Conservation (phyloP, 1,140 invertebrate species). For the Cotesia chilonis region DNA sequence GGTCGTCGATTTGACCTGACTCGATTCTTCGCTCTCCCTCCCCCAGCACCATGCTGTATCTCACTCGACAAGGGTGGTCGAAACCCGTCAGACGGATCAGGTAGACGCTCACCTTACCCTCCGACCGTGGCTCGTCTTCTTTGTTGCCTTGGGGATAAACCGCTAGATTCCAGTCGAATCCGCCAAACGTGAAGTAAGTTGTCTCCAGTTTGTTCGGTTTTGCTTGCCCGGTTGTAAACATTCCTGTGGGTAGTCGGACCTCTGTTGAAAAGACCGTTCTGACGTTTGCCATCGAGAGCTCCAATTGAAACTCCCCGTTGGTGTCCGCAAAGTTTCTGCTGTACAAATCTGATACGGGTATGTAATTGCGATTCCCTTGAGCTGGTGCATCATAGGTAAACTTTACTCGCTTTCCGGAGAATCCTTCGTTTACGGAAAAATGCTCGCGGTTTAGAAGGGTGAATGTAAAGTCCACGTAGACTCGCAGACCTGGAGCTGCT, state of each 20-base stretch:
- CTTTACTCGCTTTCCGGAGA: slow-evolving; percentile 81
- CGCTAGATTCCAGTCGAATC: slow-evolving; percentile 86
- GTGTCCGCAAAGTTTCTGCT: slow-evolving; percentile 81
- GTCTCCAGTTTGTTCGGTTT: slow-evolving; percentile 72
- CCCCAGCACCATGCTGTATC: slow-evolving; percentile 78
- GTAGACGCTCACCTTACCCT: slow-evolving; percentile 70
- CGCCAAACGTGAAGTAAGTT: slow-evolving; percentile 78
- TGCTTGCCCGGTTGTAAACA: slow-evolving; percentile 57
- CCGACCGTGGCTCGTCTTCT: slow-evolving; percentile 57
- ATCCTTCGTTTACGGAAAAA: slow-evolving; percentile 85
- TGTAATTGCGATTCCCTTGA: slow-evolving; percentile 82
- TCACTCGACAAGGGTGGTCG: slow-evolving; percentile 81
- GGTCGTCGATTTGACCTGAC: slow-evolving; percentile 80
- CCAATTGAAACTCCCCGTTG: slow-evolving; percentile 85
- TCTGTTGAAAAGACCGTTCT: slow-evolving; percentile 81
- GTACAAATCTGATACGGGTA: slow-evolving; percentile 80
- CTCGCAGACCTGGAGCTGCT: slow-evolving; percentile 77
- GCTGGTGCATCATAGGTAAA: slow-evolving; percentile 81
- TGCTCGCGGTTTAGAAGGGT: slow-evolving; percentile 86
- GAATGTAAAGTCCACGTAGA: slow-evolving; percentile 86
- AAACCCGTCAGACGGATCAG: slow-evolving; percentile 82
- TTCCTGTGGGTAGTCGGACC: slow-evolving; percentile 58
- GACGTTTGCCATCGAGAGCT: slow-evolving; percentile 81
- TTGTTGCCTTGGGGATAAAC: slow-evolving; percentile 75
- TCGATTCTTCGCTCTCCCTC: slow-evolving; percentile 78